Evolutionary conservation across 2,888 invertebrate genomes (phyloP).

Genomic region (Troides aeacus): DNA sequence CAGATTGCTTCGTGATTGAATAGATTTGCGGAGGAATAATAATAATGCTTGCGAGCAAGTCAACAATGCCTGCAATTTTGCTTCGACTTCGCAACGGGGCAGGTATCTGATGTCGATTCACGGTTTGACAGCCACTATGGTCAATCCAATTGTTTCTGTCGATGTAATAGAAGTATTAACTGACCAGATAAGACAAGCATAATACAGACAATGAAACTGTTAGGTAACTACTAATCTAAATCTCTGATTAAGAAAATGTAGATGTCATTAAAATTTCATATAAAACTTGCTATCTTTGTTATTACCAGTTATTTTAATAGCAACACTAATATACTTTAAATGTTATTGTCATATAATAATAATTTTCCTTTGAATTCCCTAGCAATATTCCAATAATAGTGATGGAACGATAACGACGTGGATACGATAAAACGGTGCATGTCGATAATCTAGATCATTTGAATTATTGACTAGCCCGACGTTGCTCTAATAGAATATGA

Average conservation of each 20-base stretch:
- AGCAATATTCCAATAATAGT: conserved; percentile 36
- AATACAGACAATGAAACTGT: conserved; percentile 44
- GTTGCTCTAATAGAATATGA: conserved; percentile 69
- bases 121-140: conserved; percentile 51
- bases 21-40: conserved; percentile 39
- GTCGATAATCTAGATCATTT: conserved; percentile 69
- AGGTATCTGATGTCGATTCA: conserved; percentile 47
- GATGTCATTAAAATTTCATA: too few relatives aligned
- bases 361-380: conserved; percentile 22
- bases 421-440: conserved; percentile 70
- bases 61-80: conserved; percentile 44
- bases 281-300: neutral
- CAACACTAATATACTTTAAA: neutral
- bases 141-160: conserved; percentile 57
- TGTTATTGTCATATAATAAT: neutral
- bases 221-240: conserved; percentile 46
- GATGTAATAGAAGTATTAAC: conserved; percentile 48
- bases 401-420: conserved; percentile 64
- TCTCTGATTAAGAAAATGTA: neutral
- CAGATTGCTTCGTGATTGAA: conserved; percentile 35
- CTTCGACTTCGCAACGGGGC: conserved; percentile 41
- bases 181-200: conserved; percentile 56
- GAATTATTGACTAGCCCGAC: conserved; percentile 70
- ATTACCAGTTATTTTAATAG: neutral
- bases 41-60: conserved; percentile 42